A percentile compares a stretch with the other conserved stretches of the same genome.
Evolutionary conservation across 37 sponge, comb jelly and placozoan genomes (phyloP).

Genomic region (Halisarca cf. caerulea): DNA sequence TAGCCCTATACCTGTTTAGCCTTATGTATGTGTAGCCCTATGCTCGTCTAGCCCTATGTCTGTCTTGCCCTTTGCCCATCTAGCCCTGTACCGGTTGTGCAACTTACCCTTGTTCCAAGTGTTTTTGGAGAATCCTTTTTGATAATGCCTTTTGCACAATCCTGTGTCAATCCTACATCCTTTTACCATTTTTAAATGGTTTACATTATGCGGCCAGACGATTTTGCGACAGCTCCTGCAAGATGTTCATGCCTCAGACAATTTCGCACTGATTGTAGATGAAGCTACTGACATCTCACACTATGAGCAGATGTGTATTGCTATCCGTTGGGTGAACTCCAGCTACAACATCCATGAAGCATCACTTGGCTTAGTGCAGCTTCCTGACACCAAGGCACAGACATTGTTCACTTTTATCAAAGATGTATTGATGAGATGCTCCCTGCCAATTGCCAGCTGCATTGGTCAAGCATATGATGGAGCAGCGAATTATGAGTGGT

Average conservation of each 20-base stretch:
- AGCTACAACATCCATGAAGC: slow-evolving; percentile 28
- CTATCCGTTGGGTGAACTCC: slow-evolving; percentile 27
- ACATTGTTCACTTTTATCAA: slow-evolving; percentile 27
- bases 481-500: slow-evolving; percentile 52
- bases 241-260: neutral
- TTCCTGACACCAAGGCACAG: slow-evolving; percentile 32
- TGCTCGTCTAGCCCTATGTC: too few relatives aligned
- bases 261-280: slow-evolving; percentile 34
- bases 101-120: too few relatives aligned
- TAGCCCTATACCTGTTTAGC: too few relatives aligned
- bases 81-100: too few relatives aligned
- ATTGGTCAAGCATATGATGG: slow-evolving; percentile 66
- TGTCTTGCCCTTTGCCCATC: too few relatives aligned
- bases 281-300: slow-evolving; percentile 34
- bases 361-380: slow-evolving; percentile 28
- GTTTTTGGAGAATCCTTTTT: too few relatives aligned
- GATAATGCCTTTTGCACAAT: too few relatives aligned
- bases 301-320: slow-evolving; percentile 32
- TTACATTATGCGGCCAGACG: slow-evolving; percentile 24
- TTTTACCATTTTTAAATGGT: too few relatives aligned
- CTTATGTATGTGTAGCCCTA: too few relatives aligned
- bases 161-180: too few relatives aligned
- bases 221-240: slow-evolving; percentile 20
- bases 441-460: slow-evolving; percentile 17
- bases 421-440: slow-evolving; percentile 28